phyloP scores from a whole-genome alignment of 1,140 invertebrate genomes.

The Stratiolaelaps scimitus region DNA sequence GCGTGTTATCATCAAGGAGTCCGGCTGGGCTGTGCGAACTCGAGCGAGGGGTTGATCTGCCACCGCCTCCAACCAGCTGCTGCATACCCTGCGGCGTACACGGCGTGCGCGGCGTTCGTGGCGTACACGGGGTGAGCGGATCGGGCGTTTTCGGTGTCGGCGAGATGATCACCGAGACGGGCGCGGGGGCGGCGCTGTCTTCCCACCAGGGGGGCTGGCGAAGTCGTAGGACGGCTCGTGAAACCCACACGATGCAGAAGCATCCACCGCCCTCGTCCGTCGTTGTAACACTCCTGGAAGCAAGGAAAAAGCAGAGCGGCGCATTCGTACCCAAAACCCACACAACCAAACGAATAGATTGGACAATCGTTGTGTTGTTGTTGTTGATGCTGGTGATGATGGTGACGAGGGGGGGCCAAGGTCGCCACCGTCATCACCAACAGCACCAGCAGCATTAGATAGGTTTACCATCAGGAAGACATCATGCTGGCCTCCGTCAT shows the following conservation, averaged over 20 bases:
- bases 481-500: too few species aligned
- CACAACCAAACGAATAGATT: too few species aligned
- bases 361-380: too few species aligned
- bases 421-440: too few species aligned
- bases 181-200: constrained; percentile 11
- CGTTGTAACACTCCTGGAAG: constrained; percentile 21
- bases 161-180: constrained; percentile 18
- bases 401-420: too few species aligned
- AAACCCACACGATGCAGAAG: constrained; percentile 25
- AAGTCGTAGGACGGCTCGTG: constrained; percentile 26
- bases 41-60: constrained; percentile 16
- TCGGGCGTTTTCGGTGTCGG: constrained; percentile 24
- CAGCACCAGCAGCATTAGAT: too few species aligned
- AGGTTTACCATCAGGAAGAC: too few species aligned
- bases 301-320: neutral
- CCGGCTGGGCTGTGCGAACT: constrained; percentile 21
- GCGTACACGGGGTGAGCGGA: constrained; percentile 8
- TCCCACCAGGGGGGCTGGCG: constrained; percentile 27
- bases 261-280: constrained; percentile 17
- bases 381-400: too few species aligned
- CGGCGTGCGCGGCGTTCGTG: neutral
- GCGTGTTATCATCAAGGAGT: constrained; percentile 7
- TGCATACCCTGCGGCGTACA: constrained; percentile 12
- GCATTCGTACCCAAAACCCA: too few species aligned
- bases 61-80: neutral